Base-by-base conservation (phyloP, 1,140 invertebrate genomes). In the Pachypsylla venusta region DNA sequence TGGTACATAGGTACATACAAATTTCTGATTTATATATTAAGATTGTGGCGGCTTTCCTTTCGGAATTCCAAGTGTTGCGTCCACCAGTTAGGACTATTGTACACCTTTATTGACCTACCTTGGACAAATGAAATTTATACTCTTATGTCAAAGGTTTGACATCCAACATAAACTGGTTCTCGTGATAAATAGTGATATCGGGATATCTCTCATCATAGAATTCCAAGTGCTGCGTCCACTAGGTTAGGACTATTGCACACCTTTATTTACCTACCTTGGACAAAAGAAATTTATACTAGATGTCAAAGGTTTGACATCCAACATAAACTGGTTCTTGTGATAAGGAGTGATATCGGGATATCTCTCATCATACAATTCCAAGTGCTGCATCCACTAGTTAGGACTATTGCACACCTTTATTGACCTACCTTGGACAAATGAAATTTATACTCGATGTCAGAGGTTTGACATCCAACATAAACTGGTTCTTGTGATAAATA, bases 191-290 rank as follows among this genome's bases (percentile, higher is more conserved):
- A 54, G 54, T 26, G 14, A 60, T 60, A 12, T 35, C 10, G 13
- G 27, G 24, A 25, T 97, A 94, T 68, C 92, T 94, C 14, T 75
- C 73, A 1, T 74, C 68, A 67, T 88, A 98, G 67, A 98, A 99
- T 24, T 87, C 75, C 10, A 76, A 75, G 68, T 89, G 16, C 22
- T 24, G 13, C 12, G 25, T 58, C 35, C 48, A 27, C 35, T 14
- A 25, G 24, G 19, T 20, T 48, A 48, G 24, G 19, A 48, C 19
- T 48, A 54, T 25, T 24, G 24, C n/a, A 54, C 25, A 54, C 5
- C 24, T 24, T 24, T 54, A 14, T 4, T 12, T 20, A 54, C 59
- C 1, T 54, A 42, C 30, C 20, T 54, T 14, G 48, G 58, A 27
- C 25, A 4, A 26, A 20, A 28, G 19, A 57, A 57, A 14, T 57